These are phyloP conservation scores for Proterorhinus semilunaris DNA, from an alignment of 2,113 vertebrate species.

Conservation along the genomic window DNA sequence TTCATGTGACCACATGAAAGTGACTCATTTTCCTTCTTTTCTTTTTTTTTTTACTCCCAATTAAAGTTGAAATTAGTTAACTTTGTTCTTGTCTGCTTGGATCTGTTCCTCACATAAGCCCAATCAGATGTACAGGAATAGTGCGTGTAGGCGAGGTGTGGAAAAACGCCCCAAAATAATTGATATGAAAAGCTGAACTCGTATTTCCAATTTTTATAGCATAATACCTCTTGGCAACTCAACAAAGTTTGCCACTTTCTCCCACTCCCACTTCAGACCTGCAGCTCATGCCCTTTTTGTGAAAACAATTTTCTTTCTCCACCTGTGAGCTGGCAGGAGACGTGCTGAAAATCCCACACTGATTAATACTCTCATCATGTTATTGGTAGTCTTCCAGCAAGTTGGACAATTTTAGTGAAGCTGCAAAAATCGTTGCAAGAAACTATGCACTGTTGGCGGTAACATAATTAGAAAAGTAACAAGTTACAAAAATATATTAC, in stretches of 20 bases:
- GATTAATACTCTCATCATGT: background rate
- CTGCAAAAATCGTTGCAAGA: too few relatives aligned
- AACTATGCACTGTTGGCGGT: too few relatives aligned
- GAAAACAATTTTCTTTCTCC: background rate
- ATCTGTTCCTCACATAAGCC: background rate
- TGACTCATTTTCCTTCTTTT: background rate
- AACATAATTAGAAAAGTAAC: too few relatives aligned
- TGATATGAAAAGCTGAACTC: background rate
- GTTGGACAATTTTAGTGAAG: too few relatives aligned
- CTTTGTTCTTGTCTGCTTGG: background rate
- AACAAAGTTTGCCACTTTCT: background rate
- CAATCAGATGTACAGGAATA: background rate
- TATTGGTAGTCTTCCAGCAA: background rate
- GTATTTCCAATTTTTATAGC: background rate
- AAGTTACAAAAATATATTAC: too few relatives aligned
- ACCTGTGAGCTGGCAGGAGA: background rate
- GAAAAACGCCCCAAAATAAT: conserved; percentile 3
- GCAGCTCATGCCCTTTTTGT: background rate
- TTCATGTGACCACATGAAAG: background rate
- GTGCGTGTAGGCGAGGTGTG: background rate
- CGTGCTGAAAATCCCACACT: background rate
- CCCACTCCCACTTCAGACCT: background rate
- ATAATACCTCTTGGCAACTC: background rate
- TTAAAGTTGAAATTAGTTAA: background rate
- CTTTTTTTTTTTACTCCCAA: background rate